Conservation (phyloP, 2,888 invertebrate species). For the Clitarchus hookeri region DNA sequence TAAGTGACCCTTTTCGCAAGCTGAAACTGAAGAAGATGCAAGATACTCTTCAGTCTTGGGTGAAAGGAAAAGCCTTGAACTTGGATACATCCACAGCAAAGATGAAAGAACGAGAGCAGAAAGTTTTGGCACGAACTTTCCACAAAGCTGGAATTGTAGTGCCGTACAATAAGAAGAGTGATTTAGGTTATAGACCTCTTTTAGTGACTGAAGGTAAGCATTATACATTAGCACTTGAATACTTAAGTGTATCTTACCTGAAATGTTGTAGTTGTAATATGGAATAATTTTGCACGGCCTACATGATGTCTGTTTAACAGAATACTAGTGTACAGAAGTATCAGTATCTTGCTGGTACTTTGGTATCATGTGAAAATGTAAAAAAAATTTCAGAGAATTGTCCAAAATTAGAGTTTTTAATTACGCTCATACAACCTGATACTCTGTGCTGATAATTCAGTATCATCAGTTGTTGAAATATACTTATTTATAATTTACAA, state of each 20-base stretch:
- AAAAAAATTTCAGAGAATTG: no score
- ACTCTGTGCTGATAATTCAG: no score
- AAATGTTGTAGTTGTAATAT: no score
- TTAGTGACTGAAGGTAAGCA: slow-evolving; percentile 67
- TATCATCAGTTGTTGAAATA: no score
- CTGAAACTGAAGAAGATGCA: slow-evolving; percentile 63
- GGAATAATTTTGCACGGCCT: no score
- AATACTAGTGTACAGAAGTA: no score
- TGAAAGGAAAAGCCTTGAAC: slow-evolving; percentile 63
- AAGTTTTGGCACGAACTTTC: slow-evolving; percentile 71
- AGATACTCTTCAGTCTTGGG: slow-evolving; percentile 65
- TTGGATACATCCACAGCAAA: slow-evolving; percentile 62
- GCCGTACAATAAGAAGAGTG: slow-evolving; percentile 77
- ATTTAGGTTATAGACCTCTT: slow-evolving; percentile 81
- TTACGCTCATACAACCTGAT: no score
- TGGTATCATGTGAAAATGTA: no score
- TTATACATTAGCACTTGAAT: background rate
- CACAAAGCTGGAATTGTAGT: slow-evolving; percentile 85
- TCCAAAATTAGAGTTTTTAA: no score
- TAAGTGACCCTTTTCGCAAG: slow-evolving; percentile 66
- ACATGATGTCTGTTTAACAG: no score
- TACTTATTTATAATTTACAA: no score
- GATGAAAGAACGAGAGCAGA: slow-evolving; percentile 65
- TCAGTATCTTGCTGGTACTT: no score
- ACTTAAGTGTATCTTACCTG: slow-evolving; percentile 11